phyloP scores from a whole-genome alignment of 2,888 invertebrate genomes.

The Synergus itoensis region DNA sequence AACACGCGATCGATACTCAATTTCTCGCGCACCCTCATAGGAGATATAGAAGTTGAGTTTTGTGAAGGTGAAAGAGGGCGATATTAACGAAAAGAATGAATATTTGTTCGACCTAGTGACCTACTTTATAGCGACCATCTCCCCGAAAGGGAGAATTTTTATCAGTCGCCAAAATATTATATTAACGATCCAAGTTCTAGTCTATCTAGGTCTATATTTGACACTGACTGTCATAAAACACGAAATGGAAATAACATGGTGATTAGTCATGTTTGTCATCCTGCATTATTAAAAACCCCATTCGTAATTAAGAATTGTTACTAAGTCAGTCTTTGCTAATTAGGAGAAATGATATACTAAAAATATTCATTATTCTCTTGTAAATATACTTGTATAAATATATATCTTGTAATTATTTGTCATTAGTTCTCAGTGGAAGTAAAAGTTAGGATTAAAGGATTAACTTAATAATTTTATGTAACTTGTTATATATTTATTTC shows the following conservation, averaged over 20 bases:
- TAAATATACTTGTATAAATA: too few species aligned
- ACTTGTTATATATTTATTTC: neutral
- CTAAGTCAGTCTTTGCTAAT: neutral
- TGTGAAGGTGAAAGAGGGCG: constrained; percentile 10
- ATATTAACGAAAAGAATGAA: neutral
- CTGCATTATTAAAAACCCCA: neutral
- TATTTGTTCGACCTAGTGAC: neutral
- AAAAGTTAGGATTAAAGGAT: too few species aligned
- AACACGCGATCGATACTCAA: neutral
- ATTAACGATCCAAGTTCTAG: neutral
- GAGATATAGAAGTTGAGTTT: neutral
- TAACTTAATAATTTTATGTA: too few species aligned
- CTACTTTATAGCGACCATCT: neutral
- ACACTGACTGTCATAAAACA: neutral
- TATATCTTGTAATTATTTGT: too few species aligned
- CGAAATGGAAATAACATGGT: neutral
- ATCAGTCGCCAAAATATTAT: constrained; percentile 12
- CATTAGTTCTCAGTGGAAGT: too few species aligned
- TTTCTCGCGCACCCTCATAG: neutral
- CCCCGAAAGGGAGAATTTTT: neutral
- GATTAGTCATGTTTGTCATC: constrained; percentile 2
- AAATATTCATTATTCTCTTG: too few species aligned
- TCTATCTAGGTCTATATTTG: neutral
- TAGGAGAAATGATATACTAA: neutral
- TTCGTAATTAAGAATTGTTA: neutral